Evolutionary conservation across 2,113 vertebrate genomes (phyloP), one percentile per base, ranked within the genome.

Genomic region (Neolamprologus tretocephalus): DNA sequence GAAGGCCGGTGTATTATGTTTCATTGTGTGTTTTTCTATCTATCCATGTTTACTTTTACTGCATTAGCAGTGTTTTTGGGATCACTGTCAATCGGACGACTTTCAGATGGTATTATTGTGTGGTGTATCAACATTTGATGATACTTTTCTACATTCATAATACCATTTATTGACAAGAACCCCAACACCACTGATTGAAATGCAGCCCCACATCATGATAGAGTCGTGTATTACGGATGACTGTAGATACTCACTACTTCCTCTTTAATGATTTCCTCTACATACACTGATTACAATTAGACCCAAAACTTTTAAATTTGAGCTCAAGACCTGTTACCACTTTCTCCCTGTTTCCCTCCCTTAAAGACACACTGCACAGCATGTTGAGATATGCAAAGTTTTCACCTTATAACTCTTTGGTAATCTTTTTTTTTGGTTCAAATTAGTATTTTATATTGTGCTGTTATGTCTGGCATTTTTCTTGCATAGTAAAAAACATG

Each of bases 31-130:
- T 63, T 63, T 35, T 66, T 66, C 31, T 35, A n/a, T 63, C 31
- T 35, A 11, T 35, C 31, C 17, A n/a, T 40, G 66, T 71, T 42
- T 71, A 14, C n/a, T 42, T 71, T 71, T 4, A 40, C 35, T 42
- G 12, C 5, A 71, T 23, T 71, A 40, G 7, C 35, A 23, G 66
- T 71, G 63, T 68, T 37, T 68, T 68, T 40, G 63, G 33, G 33
- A 21, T 37, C 11, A 0, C 33, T n/a, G 33, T 13, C 63, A 68
- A 40, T 68, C 2, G 1, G 35, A 14, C 5, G 2, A 5, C 2
- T 40, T 5, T 2, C 35, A 40, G 35, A 21, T 14, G 35, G 63
- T 14, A 8, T 68, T 40, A 21, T 68, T 68, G 0, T 0, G 35
- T 21, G 35, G n/a, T 40, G n/a, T 21, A 40, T 21, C 33, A 21